Conservation (phyloP, 2,113 vertebrate species). For the Leptodactylus fuscus region DNA sequence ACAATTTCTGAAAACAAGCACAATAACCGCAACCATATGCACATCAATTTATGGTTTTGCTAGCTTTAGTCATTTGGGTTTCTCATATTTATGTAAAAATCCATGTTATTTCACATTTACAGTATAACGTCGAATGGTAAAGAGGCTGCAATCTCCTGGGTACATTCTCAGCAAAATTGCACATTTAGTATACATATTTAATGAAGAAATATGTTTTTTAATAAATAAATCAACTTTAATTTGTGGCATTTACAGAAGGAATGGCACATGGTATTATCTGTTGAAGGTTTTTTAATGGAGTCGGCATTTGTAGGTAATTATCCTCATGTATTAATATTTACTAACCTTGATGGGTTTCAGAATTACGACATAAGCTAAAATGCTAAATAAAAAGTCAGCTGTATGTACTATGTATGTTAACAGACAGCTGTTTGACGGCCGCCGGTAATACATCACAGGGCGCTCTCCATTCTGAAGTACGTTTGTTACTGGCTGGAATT, state of each 20-base stretch:
- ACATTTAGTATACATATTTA: constrained; percentile 26
- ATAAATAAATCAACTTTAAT: not conserved
- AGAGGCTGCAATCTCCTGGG: not conserved
- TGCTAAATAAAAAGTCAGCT: not conserved
- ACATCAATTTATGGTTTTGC: not conserved
- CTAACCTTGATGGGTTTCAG: not conserved
- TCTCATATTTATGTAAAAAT: not conserved
- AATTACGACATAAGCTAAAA: not conserved
- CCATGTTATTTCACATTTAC: not conserved
- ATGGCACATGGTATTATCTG: not conserved
- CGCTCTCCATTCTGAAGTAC: constrained; percentile 24
- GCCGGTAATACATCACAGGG: constrained; percentile 20
- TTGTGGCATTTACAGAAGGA: not conserved
- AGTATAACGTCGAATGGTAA: not conserved
- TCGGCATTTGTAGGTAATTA: not conserved
- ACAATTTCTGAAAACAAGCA: not conserved
- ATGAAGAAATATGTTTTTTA: not conserved
- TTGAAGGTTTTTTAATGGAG: not conserved
- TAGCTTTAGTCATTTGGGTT: not conserved
- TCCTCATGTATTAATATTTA: not conserved
- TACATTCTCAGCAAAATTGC: not conserved
- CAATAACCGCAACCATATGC: not conserved
- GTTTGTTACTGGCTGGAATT: constrained; percentile 46
- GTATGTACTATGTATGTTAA: constrained; percentile 28
- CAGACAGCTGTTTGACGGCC: not conserved